phyloP scores from a whole-genome alignment of 2,113 vertebrate species.

The Ctenodactylus gundi region DNA sequence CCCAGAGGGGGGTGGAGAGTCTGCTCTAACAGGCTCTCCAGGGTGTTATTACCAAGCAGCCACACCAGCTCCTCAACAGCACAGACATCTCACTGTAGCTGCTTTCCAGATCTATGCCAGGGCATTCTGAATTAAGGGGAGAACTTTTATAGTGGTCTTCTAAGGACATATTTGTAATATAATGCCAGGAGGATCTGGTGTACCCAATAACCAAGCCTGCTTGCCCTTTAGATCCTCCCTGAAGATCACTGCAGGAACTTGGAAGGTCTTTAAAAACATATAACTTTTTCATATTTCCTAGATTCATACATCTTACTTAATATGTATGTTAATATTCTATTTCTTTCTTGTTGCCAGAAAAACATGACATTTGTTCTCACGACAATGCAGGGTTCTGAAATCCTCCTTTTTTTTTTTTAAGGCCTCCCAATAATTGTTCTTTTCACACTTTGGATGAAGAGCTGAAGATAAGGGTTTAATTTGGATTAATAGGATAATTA shows the following conservation, averaged over 20 bases:
- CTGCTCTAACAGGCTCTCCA: neutral
- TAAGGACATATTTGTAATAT: neutral
- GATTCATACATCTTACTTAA: neutral
- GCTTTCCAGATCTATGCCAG: neutral
- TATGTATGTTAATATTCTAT: neutral
- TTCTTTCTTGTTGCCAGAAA: conserved; percentile 55
- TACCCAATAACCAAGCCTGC: neutral
- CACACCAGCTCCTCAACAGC: accelerated
- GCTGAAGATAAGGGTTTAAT: conserved; percentile 81
- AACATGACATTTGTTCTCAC: conserved; percentile 50
- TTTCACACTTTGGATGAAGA: conserved; percentile 81
- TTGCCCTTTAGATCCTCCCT: neutral
- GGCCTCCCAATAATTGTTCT: conserved; percentile 77
- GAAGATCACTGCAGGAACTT: neutral
- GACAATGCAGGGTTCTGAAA: conserved; percentile 65
- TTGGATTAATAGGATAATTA: conserved; percentile 87
- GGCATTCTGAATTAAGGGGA: neutral
- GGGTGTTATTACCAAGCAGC: neutral
- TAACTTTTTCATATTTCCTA: neutral
- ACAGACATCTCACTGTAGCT: neutral
- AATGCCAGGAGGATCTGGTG: neutral
- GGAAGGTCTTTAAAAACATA: neutral
- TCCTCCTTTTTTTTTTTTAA: neutral
- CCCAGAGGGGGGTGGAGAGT: neutral
- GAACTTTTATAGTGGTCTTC: neutral